Evolutionary conservation across 2,888 invertebrate species (phyloP).

Genomic region (Poecilobothrus nobilitatus): DNA sequence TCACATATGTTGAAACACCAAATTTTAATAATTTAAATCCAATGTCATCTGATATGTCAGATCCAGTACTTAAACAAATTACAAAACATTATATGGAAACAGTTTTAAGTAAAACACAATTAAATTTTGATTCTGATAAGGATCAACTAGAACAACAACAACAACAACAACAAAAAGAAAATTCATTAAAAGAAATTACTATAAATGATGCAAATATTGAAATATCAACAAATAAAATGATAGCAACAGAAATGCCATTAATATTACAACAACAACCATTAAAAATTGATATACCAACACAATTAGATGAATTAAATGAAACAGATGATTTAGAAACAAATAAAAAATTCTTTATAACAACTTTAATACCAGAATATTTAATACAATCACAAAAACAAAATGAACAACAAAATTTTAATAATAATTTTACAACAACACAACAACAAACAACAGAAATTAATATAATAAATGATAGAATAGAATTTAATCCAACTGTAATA

Average conservation of each 20-base stretch:
- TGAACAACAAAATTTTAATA: background rate
- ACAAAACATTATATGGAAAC: background rate
- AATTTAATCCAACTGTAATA: background rate
- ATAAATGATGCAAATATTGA: background rate
- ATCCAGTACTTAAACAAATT: background rate
- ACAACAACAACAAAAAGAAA: background rate
- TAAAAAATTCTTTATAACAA: background rate
- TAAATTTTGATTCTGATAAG: background rate
- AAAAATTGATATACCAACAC: conserved; percentile 2
- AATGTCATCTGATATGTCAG: background rate
- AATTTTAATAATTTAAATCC: conserved; percentile 1
- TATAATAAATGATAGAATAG: background rate
- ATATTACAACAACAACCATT: background rate
- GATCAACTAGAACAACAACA: no score
- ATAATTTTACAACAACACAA: no score
- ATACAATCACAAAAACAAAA: conserved; percentile 2
- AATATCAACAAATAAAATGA: background rate
- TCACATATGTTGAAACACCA: background rate
- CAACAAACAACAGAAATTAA: no score
- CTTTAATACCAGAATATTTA: background rate
- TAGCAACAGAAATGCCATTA: background rate
- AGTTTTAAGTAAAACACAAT: background rate
- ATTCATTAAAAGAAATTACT: background rate
- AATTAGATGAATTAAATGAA: conserved; percentile 4
- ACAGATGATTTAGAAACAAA: background rate